These are phyloP conservation scores for Herpailurus yagouaroundi DNA, from an alignment of 2,113 vertebrate species.

Conservation along the genomic window DNA sequence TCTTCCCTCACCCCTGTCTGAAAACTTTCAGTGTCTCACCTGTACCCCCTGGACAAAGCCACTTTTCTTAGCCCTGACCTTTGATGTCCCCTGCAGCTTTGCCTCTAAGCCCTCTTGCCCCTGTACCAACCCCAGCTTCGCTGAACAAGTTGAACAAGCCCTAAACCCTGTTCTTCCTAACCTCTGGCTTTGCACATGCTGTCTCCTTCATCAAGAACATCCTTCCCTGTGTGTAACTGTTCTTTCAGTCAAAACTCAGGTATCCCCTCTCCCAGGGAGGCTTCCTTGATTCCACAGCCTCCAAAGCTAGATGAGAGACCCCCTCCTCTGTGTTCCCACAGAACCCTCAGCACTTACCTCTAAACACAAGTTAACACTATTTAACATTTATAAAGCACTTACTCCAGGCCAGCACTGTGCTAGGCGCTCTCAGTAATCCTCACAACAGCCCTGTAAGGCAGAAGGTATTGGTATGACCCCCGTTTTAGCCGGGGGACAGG, in stretches of 20 bases:
- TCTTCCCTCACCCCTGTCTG: background rate
- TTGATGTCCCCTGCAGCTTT: background rate
- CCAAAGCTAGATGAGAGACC: background rate
- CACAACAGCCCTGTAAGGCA: background rate
- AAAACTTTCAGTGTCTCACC: background rate
- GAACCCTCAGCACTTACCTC: background rate
- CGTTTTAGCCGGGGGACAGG: background rate
- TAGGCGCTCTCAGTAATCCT: slow-evolving; percentile 9
- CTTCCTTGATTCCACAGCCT: background rate
- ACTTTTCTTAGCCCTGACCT: background rate
- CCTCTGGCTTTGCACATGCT: background rate
- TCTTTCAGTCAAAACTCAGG: background rate
- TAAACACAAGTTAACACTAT: background rate
- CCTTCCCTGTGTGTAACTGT: background rate
- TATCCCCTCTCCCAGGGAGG: background rate
- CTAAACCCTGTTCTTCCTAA: background rate
- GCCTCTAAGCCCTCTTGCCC: background rate
- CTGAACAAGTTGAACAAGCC: background rate
- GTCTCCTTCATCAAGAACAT: background rate
- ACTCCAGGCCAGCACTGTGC: background rate
- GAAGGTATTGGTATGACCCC: background rate
- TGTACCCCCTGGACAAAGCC: background rate
- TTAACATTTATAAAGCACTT: background rate
- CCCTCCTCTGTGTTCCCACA: background rate
- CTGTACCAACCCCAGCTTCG: background rate